A percentile compares a stretch with the other conserved stretches of the same genome.
phyloP scores from a whole-genome alignment of 2,888 invertebrate genomes.

The Brachypterus glaber region DNA sequence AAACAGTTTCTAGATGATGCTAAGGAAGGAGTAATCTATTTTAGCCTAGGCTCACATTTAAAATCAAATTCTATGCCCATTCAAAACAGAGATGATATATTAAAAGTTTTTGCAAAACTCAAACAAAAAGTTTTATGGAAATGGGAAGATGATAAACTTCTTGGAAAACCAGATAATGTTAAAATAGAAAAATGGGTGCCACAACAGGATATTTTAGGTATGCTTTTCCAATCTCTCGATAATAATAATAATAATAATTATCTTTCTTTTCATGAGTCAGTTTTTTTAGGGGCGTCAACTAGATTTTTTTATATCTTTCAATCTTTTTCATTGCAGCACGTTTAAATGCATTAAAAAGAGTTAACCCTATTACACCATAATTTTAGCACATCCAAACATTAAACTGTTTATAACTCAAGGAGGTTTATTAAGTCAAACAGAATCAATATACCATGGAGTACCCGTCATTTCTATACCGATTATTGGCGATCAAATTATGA shows the following conservation, averaged over 20 bases:
- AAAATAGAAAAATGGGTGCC: conserved; percentile 33
- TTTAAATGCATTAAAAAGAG: too few species aligned
- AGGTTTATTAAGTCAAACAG: conserved; percentile 48
- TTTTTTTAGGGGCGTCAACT: too few species aligned
- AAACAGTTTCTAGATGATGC: conserved; percentile 23
- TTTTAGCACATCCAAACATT: conserved; percentile 45
- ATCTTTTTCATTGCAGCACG: too few species aligned
- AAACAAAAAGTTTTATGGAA: conserved; percentile 61
- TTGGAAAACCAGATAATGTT: conserved; percentile 36
- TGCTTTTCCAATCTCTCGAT: too few species aligned
- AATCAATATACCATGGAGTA: conserved; percentile 45
- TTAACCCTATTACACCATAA: too few species aligned
- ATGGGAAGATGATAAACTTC: conserved; percentile 48
- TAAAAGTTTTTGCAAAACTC: conserved; percentile 48
- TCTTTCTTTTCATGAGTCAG: too few species aligned
- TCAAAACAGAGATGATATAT: conserved; percentile 44
- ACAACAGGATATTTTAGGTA: conserved; percentile 30
- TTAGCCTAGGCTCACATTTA: conserved; percentile 53
- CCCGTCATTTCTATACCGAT: conserved; percentile 47
- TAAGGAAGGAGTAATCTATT: conserved; percentile 41
- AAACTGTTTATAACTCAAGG: conserved; percentile 51
- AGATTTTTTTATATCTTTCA: too few species aligned
- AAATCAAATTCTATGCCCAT: conserved; percentile 46
- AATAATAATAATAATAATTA: too few species aligned
- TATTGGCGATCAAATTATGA: conserved; percentile 44